phyloP scores from a whole-genome alignment of 2,113 vertebrate species.

The Rhabdomys dilectus region DNA sequence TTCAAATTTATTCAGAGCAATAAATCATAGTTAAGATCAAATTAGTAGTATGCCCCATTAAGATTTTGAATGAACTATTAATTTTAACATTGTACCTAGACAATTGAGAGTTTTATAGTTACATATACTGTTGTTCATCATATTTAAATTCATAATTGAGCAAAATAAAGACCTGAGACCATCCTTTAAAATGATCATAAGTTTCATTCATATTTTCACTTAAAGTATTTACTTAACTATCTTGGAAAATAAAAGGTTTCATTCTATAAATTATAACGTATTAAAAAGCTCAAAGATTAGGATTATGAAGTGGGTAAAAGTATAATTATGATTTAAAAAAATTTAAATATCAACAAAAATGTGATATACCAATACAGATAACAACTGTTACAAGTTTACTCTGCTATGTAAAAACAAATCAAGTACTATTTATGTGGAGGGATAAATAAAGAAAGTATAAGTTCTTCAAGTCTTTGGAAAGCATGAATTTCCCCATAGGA shows the following conservation, averaged over 20 bases:
- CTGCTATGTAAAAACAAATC: not conserved
- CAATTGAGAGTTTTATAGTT: conserved; percentile 76
- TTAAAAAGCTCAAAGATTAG: not conserved
- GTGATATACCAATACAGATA: not conserved
- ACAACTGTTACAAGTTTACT: not conserved
- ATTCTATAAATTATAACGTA: not conserved
- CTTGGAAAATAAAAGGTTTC: conserved; percentile 24
- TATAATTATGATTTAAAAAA: not conserved
- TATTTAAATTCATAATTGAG: conserved; percentile 79
- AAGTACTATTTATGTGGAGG: not conserved
- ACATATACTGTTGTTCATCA: conserved; percentile 79
- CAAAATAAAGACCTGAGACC: conserved; percentile 63
- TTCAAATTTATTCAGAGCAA: conserved; percentile 65
- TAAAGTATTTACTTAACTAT: conserved; percentile 25
- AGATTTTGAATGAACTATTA: conserved; percentile 82
- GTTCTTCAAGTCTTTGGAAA: not conserved
- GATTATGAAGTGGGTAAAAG: not conserved
- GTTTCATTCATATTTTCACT: conserved; percentile 37
- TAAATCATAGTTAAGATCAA: conserved; percentile 79
- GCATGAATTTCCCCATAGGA: not conserved
- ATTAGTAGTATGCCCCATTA: conserved; percentile 74
- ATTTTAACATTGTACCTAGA: conserved; percentile 80
- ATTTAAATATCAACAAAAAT: not conserved
- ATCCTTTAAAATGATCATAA: conserved; percentile 54
- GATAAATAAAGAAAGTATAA: not conserved